These are phyloP conservation scores for Penaeus japonicus DNA, from an alignment of 1,140 invertebrate species.

Conservation along the genomic window DNA sequence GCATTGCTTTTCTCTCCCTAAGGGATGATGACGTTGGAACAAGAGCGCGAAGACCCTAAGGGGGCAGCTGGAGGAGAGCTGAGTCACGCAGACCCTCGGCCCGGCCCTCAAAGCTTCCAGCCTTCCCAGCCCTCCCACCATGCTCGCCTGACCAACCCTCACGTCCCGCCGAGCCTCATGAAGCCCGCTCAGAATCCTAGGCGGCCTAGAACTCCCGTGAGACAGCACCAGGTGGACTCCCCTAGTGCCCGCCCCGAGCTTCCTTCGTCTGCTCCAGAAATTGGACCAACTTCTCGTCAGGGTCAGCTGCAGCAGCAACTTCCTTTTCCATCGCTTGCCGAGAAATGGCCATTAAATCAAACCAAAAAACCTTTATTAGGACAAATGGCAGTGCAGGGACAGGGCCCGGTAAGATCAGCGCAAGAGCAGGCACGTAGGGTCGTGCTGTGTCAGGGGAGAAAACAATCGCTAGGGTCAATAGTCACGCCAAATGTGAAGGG, in stretches of 20 bases:
- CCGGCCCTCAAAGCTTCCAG: conserved; percentile 8
- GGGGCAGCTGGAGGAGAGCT: conserved; percentile 43
- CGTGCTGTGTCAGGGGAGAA: background rate
- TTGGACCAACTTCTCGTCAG: background rate
- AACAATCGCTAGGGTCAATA: background rate
- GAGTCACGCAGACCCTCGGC: background rate
- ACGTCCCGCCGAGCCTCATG: conserved; percentile 18
- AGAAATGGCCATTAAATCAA: too few species aligned
- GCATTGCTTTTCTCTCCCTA: background rate
- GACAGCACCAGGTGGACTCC: conserved; percentile 29
- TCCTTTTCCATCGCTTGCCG: background rate
- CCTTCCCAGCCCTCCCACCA: background rate
- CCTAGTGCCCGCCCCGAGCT: background rate
- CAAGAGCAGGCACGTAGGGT: conserved; percentile 15
- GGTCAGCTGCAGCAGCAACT: background rate
- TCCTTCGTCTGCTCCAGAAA: background rate
- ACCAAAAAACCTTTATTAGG: too few species aligned
- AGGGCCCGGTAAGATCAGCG: conserved; percentile 22
- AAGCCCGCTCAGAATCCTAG: background rate
- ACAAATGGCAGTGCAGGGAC: conserved; percentile 1
- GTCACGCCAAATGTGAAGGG: background rate
- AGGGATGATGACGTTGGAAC: conserved; percentile 55
- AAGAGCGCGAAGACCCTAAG: conserved; percentile 43
- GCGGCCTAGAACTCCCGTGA: conserved; percentile 36
- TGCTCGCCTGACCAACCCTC: background rate